phyloP scores from a whole-genome alignment of 53 echinoderm and acorn worm genomes.

The Actinopyga echinites region DNA sequence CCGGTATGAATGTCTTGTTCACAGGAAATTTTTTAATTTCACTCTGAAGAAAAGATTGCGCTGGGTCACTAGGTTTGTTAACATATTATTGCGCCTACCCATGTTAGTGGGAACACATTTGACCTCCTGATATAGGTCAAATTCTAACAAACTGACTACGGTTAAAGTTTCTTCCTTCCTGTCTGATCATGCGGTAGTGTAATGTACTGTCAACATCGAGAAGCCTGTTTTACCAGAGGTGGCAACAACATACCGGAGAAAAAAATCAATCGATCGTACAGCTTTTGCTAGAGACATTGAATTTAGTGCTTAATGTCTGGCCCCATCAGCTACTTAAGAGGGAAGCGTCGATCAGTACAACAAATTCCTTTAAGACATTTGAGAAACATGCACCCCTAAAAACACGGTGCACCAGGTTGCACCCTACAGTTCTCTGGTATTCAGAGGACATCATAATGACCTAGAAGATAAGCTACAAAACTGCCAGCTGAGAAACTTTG shows the following conservation, averaged over 20 bases:
- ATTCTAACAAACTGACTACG: too few species aligned
- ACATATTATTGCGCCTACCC: too few species aligned
- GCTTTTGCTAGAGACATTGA: too few species aligned
- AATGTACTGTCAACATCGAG: not conserved
- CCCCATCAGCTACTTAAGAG: not conserved
- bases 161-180: too few species aligned
- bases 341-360: not conserved
- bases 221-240: not conserved
- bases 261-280: too few species aligned
- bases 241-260: not conserved
- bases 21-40: constrained; percentile 26
- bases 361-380: not conserved
- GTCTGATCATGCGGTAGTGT: not conserved
- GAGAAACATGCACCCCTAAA: not conserved
- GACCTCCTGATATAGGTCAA: too few species aligned
- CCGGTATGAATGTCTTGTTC: not conserved
- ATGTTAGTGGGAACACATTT: too few species aligned
- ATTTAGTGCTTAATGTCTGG: not conserved
- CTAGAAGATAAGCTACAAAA: not conserved
- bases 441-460: not conserved
- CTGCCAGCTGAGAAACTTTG: too few species aligned
- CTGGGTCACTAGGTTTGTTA: not conserved
- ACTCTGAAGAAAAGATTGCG: not conserved
- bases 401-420: not conserved
- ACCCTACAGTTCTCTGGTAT: not conserved